phyloP scores from a whole-genome alignment of 2,113 vertebrate genomes.

The Eubucco bourcierii region DNA sequence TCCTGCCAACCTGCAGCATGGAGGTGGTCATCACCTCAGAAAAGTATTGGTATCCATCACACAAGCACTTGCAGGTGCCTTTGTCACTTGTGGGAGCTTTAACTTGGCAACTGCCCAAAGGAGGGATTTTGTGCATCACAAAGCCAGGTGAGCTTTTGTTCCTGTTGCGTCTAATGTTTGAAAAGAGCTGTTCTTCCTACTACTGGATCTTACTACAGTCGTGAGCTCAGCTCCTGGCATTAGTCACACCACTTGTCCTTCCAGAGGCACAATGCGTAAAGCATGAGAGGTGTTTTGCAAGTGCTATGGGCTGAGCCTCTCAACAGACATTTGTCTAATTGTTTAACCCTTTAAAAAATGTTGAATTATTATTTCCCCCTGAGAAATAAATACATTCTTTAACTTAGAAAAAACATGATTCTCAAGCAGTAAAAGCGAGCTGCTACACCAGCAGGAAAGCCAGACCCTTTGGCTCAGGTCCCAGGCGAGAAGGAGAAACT shows the following conservation, averaged over 20 bases:
- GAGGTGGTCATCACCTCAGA: fast-evolving
- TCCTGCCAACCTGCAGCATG: not conserved
- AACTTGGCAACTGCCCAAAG: not conserved
- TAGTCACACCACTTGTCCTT: not conserved
- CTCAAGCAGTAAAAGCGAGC: not conserved
- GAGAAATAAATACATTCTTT: not conserved
- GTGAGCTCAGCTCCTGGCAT: not conserved
- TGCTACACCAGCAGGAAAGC: not conserved
- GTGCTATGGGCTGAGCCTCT: not conserved
- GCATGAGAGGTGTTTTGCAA: not conserved
- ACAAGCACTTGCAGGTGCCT: not conserved
- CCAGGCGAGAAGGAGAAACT: not conserved
- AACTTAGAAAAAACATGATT: not conserved
- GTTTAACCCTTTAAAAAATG: not conserved
- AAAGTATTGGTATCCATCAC: fast-evolving
- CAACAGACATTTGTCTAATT: not conserved
- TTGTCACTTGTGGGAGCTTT: not conserved
- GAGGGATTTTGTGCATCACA: not conserved
- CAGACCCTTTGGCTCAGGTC: not conserved
- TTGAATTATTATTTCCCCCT: not conserved
- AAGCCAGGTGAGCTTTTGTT: not conserved
- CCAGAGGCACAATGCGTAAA: not conserved
- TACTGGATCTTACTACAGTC: not conserved
- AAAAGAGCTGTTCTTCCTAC: not conserved
- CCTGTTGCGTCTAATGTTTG: not conserved